Percentiles rank a stretch among this genome's conserved stretches.
Evolutionary conservation across 2,113 vertebrate genomes (phyloP).

Genomic region (Rattus norvegicus): DNA sequence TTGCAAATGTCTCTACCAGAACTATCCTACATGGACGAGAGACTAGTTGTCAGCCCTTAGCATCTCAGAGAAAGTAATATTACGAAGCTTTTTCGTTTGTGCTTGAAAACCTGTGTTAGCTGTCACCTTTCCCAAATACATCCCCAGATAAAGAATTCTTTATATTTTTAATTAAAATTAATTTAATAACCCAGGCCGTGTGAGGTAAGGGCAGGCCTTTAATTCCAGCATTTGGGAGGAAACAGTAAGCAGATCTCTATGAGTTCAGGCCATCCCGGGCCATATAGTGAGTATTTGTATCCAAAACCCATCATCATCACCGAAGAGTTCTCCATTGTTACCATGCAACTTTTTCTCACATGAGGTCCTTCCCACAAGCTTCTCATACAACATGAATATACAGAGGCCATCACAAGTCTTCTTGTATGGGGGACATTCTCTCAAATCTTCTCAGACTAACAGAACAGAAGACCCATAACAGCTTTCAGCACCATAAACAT

Average conservation of each 20-base stretch:
- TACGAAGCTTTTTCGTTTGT: background rate
- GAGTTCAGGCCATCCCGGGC: background rate
- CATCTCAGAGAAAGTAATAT: background rate
- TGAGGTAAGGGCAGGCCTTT: background rate
- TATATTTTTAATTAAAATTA: slow-evolving; percentile 46
- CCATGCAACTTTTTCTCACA: background rate
- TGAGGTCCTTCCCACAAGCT: background rate
- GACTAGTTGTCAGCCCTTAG: background rate
- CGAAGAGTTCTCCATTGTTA: background rate
- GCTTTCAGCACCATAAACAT: background rate
- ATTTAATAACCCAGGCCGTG: background rate
- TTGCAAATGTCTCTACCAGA: slow-evolving; percentile 41
- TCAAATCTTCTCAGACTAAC: background rate
- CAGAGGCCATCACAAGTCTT: background rate
- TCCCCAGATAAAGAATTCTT: slow-evolving; percentile 26
- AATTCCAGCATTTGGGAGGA: background rate
- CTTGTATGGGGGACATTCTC: background rate
- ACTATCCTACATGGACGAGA: slow-evolving; percentile 6
- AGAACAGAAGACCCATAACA: background rate
- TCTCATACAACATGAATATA: background rate
- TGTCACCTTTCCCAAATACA: background rate
- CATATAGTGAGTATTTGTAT: background rate
- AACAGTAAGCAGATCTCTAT: background rate
- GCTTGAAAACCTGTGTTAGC: slow-evolving; percentile 8
- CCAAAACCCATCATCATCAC: background rate